Base-by-base conservation (phyloP, 2,888 invertebrate genomes). In the Tenthredo scrophulariae region DNA sequence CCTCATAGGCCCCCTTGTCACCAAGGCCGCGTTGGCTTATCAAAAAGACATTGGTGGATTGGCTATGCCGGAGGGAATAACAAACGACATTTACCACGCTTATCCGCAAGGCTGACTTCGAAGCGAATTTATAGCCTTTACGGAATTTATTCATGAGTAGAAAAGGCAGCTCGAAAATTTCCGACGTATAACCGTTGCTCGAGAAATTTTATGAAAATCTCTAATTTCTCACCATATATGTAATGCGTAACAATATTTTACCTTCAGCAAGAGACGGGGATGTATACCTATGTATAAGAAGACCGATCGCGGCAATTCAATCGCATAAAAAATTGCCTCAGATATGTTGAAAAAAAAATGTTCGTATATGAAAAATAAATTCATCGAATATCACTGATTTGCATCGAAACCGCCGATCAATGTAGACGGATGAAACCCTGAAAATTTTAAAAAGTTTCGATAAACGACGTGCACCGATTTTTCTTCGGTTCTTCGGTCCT, bases 41-140 rank as follows among this genome's bases (percentile, higher is more conserved):
- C 70, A 62, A 72, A 72, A 72, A 37, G 70, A 72, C 70, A 72
- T 72, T 72, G 70, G 33, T 40, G 70, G 33, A 72, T 72, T 72
- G 70, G 40, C 37, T 72, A n/a, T n/a, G 70, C 33, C 40, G n/a
- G 9, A 72, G 70, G 70, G 70, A 72, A 40, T 40, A 40, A 72
- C 70, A 40, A 72, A 72, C 70, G 70, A 72, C 18, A 72, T 72
- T 72, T 40, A 72, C 70, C 70, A 72, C 15, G 70, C 70, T n/a
- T 33, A 33, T 72, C 70, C 40, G 70, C 40, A 37, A 40, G 70
- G 70, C 70, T 72, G 70, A 29, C 37, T 72, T 40, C 40, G 37
- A n/a, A 10, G 40, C 70, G 70, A 37, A 72, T 33, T 67, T 72
- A 72, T 72, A 72, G 70, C 26, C 37, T 40, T 72, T n/a, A 10